These are phyloP conservation scores for Apamea crenata DNA, from an alignment of 2,888 invertebrate species.

Conservation along the genomic window DNA sequence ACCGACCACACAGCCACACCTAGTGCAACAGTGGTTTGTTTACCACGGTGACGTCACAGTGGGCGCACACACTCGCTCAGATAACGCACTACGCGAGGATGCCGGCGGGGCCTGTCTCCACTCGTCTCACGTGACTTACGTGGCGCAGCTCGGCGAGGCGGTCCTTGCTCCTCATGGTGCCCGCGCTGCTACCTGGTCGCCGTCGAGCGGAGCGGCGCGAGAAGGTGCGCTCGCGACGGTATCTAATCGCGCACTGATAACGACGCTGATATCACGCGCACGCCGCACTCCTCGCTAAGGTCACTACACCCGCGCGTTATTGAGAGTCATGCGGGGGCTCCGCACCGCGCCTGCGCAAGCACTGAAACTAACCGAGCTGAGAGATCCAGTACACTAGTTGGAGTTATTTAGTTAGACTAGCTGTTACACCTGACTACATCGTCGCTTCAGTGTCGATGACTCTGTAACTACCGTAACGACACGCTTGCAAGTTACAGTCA, in stretches of 20 bases:
- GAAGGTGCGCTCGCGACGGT: slow-evolving; percentile 78
- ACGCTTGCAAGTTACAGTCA: not conserved
- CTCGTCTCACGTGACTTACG: slow-evolving; percentile 73
- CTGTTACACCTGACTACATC: slow-evolving; percentile 25
- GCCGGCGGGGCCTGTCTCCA: not conserved
- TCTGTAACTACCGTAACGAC: slow-evolving; percentile 12
- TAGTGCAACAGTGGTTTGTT: slow-evolving; percentile 49
- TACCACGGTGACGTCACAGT: slow-evolving; percentile 53
- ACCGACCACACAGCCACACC: slow-evolving; percentile 14
- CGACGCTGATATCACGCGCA: slow-evolving; percentile 65
- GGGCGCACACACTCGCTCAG: slow-evolving; percentile 10
- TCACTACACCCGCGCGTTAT: slow-evolving; percentile 45
- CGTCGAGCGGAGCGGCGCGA: slow-evolving; percentile 90
- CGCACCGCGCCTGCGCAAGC: slow-evolving; percentile 24
- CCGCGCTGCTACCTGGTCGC: slow-evolving; percentile 27
- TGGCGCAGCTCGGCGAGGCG: slow-evolving; percentile 84
- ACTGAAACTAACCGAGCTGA: slow-evolving; percentile 43
- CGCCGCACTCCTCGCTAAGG: slow-evolving; percentile 41
- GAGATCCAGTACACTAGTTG: slow-evolving; percentile 31
- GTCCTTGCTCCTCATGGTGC: slow-evolving; percentile 84
- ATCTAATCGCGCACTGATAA: slow-evolving; percentile 83
- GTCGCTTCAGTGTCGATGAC: slow-evolving; percentile 48
- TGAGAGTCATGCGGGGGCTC: slow-evolving; percentile 31
- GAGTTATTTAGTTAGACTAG: slow-evolving; percentile 31
- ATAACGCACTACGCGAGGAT: not conserved